Base-by-base conservation (phyloP, 2,888 invertebrate genomes). In the Julus scanicus region DNA sequence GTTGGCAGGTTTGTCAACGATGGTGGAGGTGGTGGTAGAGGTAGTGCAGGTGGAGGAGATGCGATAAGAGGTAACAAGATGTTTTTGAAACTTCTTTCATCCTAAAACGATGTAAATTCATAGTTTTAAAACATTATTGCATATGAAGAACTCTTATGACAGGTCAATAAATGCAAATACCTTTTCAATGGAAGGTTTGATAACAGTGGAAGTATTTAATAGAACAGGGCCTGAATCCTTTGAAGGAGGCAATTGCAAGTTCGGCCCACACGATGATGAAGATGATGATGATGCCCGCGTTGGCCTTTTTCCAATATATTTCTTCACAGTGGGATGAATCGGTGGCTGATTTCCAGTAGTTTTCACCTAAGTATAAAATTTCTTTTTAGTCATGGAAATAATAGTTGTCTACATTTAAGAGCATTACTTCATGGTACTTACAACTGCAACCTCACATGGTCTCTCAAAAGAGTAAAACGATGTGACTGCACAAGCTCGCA, bases 251-350 rank as follows among this genome's bases (percentile, higher is more conserved):
- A 29, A 71, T 9, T 20, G 20, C 20, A 1, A n/a, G n/a, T n/a
- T 71, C 6, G 20, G 63, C 5, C 20, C 63, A 71, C 53, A 53
- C 13, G 63, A 20, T 5, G 20, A 20, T 71, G 57, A n/a, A 3
- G 29, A 29, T 71, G 57, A n/a, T n/a, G 20, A 6, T 4, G 17
- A 20, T 20, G 8, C 9, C 5, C 20, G 63, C 20, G 5, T 44
- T 9, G 88, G 84, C 6, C 53, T 40, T 84, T 88, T 88, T 11
- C 88, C 88, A 17, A 88, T 48, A 40, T 37, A 84, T 84, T 84
- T 84, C 20, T 49, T 88, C 49, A 88, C 84, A n/a, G 84, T 37
- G 17, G 88, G 84, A 48, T 88, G 88, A 17, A 88, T 84, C 4
- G 88, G 87, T 29, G 84, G 84, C 20, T 84, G 84, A 84, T 84